Evolutionary conservation across 2,888 invertebrate genomes (phyloP).

Genomic region (Creontiades dilutus): DNA sequence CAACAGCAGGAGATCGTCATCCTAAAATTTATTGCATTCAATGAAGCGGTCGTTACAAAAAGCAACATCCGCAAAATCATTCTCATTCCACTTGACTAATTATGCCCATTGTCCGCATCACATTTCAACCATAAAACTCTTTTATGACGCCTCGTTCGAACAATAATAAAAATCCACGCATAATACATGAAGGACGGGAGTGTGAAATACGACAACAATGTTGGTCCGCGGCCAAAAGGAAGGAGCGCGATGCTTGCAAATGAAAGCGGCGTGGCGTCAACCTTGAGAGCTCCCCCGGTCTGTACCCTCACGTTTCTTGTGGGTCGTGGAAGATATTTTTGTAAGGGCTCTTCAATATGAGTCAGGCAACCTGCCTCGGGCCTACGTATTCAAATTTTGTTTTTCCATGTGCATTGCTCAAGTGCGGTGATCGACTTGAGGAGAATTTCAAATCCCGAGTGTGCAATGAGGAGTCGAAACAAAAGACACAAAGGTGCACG

Average conservation of each 20-base stretch:
- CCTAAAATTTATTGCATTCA: background rate
- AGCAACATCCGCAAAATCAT: background rate
- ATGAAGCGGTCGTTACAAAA: background rate
- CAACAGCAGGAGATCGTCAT: too few species aligned
- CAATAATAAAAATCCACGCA: constrained; percentile 9
- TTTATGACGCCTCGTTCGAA: constrained; percentile 13
- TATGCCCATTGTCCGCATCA: background rate
- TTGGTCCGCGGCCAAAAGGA: constrained; percentile 25
- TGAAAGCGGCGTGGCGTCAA: constrained; percentile 20
- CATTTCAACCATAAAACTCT: background rate
- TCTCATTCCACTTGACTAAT: background rate
- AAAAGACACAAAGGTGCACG: too few species aligned
- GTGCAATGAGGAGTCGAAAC: too few species aligned
- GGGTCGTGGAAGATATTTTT: constrained; percentile 25
- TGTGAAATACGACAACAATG: constrained; percentile 25
- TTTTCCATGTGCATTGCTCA: too few species aligned
- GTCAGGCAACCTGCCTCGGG: background rate
- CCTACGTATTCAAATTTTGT: background rate
- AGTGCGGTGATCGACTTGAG: too few species aligned
- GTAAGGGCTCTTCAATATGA: background rate
- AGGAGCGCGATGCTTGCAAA: constrained; percentile 20
- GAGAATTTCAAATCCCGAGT: too few species aligned
- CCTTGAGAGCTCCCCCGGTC: constrained; percentile 4
- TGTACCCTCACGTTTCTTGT: constrained; percentile 1
- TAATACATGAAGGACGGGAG: constrained; percentile 20